Evolutionary conservation across 2,113 vertebrate genomes (phyloP).

Genomic region (Prionailurus viverrinus): DNA sequence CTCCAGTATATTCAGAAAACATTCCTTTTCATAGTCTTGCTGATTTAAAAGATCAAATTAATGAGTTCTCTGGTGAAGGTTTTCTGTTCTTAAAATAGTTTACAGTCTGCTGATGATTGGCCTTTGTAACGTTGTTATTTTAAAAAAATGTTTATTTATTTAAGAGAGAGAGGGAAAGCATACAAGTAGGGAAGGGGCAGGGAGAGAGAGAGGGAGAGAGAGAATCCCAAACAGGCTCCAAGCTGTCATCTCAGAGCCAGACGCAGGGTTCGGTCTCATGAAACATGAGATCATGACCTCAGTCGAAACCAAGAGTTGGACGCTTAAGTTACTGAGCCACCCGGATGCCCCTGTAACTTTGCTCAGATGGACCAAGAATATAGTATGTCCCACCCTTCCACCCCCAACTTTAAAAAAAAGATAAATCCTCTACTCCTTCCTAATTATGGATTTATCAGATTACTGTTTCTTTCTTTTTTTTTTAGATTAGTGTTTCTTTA

Average conservation of each 20-base stretch:
- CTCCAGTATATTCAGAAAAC: background rate
- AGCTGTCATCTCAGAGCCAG: too few relatives aligned
- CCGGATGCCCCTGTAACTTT: background rate
- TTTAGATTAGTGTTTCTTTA: background rate
- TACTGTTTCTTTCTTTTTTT: background rate
- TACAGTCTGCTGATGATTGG: background rate
- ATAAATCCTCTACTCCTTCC: background rate
- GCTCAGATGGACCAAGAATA: background rate
- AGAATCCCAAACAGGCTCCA: too few relatives aligned
- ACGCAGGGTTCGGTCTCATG: too few relatives aligned
- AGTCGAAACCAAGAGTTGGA: too few relatives aligned
- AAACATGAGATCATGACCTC: too few relatives aligned
- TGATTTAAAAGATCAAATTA: background rate
- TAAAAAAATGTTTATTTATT: too few relatives aligned
- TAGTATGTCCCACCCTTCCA: background rate
- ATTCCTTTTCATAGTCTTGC: background rate
- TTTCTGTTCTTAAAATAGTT: constrained; percentile 13
- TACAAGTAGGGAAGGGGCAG: too few relatives aligned
- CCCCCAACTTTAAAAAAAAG: background rate
- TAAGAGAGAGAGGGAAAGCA: too few relatives aligned
- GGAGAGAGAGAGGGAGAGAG: too few relatives aligned
- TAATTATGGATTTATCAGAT: background rate
- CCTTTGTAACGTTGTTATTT: background rate
- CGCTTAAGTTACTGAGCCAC: too few relatives aligned
- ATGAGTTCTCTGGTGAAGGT: background rate